Percentiles rank a stretch among this genome's conserved stretches.
These are phyloP conservation scores for Silurus asotus DNA, from an alignment of 2,113 vertebrate genomes.

Conservation along the genomic window DNA sequence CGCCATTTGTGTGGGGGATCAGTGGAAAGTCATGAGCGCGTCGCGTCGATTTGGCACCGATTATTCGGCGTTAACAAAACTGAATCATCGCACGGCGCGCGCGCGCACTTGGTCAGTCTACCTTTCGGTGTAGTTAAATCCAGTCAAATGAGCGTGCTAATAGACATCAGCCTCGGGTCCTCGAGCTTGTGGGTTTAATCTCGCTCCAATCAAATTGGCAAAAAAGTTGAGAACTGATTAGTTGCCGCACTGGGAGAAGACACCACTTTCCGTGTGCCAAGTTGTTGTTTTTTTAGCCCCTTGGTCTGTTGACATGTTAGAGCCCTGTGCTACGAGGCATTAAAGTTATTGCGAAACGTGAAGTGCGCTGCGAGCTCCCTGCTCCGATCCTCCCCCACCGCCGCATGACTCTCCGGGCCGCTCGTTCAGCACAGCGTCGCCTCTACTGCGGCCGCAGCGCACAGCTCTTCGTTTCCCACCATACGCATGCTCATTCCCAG, in stretches of 20 bases:
- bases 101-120: not conserved
- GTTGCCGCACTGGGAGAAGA: constrained; percentile 1
- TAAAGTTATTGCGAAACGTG: constrained; percentile 53
- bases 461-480: constrained; percentile 41
- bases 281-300: constrained; percentile 8
- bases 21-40: constrained; percentile 9
- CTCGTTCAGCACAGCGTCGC: constrained; percentile 49
- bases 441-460: constrained; percentile 24
- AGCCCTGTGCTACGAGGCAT: constrained; percentile 48
- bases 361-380: constrained; percentile 52
- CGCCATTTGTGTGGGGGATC: constrained; percentile 74
- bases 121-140: not conserved
- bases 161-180: not conserved
- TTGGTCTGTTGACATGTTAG: constrained; percentile 51
- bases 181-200: not conserved
- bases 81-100: not conserved
- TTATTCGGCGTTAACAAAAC: not conserved
- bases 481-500: constrained; percentile 61
- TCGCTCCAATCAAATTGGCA: not conserved
- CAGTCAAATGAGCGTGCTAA: not conserved
- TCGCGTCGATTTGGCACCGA: constrained; percentile 21
- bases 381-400: constrained; percentile 68
- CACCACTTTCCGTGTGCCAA: not conserved
- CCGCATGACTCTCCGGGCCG: constrained; percentile 72
- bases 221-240: constrained; percentile 20